A percentile compares a stretch with the other conserved stretches of the same genome.
Conservation (phyloP, 2,113 vertebrate species). For the Noctilio leporinus region DNA sequence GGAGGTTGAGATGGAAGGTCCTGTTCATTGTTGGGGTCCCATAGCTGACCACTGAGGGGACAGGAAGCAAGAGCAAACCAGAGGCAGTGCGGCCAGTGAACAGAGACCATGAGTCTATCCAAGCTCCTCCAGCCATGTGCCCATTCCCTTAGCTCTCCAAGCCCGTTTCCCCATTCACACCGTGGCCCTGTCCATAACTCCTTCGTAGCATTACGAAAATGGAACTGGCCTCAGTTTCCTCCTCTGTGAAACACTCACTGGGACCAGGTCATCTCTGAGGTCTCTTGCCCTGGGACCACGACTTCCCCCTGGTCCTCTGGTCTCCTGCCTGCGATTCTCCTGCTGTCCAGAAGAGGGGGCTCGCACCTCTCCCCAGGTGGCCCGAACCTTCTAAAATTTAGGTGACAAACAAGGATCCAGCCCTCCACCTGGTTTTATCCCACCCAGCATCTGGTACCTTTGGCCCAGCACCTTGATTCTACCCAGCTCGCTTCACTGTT, state of each 20-base stretch:
- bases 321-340: neutral
- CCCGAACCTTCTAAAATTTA: neutral
- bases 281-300: fast-evolving
- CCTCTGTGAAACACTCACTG: neutral
- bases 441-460: too few species aligned
- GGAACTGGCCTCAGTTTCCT: neutral
- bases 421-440: too few species aligned
- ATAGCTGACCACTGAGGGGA: neutral
- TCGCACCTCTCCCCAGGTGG: neutral
- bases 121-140: neutral
- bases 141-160: neutral
- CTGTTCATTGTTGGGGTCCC: neutral
- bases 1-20: neutral
- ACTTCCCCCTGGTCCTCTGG: fast-evolving
- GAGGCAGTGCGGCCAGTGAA: neutral
- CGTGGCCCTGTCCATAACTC: neutral
- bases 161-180: neutral
- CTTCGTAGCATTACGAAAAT: neutral
- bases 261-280: neutral
- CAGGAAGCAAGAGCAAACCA: neutral
- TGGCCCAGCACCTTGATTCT: too few species aligned
- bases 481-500: too few species aligned
- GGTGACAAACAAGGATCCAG: too few species aligned
- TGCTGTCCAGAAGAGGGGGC: constrained; percentile 25
- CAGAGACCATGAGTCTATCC: neutral